These are phyloP conservation scores for Zaprionus ornatus DNA, from an alignment of 1,140 invertebrate species.

Conservation along the genomic window DNA sequence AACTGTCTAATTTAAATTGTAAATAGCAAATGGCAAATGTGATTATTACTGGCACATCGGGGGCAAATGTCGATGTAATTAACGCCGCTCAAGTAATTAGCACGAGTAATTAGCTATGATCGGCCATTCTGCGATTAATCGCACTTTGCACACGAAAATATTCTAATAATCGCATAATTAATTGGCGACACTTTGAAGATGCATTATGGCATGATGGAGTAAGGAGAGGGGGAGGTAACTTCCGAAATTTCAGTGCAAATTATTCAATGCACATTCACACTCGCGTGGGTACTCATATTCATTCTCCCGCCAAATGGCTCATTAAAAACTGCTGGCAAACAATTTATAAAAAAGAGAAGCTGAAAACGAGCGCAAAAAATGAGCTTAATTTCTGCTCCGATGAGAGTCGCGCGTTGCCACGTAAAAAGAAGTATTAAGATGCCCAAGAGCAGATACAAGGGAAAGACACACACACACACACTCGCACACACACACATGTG, in stretches of 20 bases:
- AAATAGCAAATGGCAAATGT: slow-evolving; percentile 13
- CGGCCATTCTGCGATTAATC: neutral
- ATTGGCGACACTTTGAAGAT: slow-evolving; percentile 12
- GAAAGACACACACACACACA: slow-evolving; percentile 1
- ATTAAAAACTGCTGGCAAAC: slow-evolving; percentile 34
- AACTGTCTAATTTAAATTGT: slow-evolving; percentile 3
- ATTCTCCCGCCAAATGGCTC: slow-evolving; percentile 26
- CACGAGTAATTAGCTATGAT: neutral
- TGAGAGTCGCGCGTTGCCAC: slow-evolving; percentile 35
- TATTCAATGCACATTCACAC: neutral
- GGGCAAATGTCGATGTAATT: slow-evolving; percentile 20
- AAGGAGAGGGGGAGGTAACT: neutral
- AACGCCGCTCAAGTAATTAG: slow-evolving; percentile 21
- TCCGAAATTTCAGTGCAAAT: neutral
- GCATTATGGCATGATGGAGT: no score
- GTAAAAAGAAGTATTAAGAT: slow-evolving; percentile 58
- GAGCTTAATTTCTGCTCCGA: slow-evolving; percentile 39
- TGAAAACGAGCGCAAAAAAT: slow-evolving; percentile 23
- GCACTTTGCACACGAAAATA: neutral
- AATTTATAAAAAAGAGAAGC: slow-evolving; percentile 26
- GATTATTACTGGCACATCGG: slow-evolving; percentile 1
- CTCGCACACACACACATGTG: neutral
- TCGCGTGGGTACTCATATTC: slow-evolving; percentile 5
- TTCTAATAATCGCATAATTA: slow-evolving; percentile 21
- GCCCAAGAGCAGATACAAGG: neutral